phyloP scores from a whole-genome alignment of 2,888 invertebrate genomes.

The Schizaphis graminum region DNA sequence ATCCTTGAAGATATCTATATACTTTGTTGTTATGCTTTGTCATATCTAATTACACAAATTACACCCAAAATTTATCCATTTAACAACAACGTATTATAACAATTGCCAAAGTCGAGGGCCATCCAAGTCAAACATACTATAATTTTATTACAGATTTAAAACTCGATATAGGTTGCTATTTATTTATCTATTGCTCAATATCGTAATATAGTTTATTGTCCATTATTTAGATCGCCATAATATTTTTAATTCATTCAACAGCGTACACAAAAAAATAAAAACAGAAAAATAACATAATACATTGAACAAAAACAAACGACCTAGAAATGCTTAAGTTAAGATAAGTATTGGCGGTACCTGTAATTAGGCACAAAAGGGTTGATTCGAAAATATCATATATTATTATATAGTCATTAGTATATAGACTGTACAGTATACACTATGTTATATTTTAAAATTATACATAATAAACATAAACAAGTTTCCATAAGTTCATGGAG shows the following conservation, averaged over 20 bases:
- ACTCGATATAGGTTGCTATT: constrained; percentile 13
- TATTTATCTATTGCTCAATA: constrained; percentile 26
- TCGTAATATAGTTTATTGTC: neutral
- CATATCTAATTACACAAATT: constrained; percentile 37
- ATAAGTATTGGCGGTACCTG: neutral
- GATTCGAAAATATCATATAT: neutral
- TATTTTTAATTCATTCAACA: neutral
- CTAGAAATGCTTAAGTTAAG: neutral
- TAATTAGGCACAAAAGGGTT: neutral
- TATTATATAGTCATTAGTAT: neutral
- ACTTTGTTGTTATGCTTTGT: constrained; percentile 15
- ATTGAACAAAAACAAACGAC: neutral
- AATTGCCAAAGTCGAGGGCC: constrained; percentile 51
- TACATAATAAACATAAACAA: neutral
- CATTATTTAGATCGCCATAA: neutral
- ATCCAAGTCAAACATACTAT: constrained; percentile 14
- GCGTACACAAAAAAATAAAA: neutral
- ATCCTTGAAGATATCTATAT: constrained; percentile 45
- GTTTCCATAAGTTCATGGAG: neutral
- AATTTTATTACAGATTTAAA: neutral
- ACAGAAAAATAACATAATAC: neutral
- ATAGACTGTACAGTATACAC: neutral
- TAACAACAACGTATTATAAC: constrained; percentile 9
- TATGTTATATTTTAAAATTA: neutral
- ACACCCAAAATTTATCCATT: constrained; percentile 29